Conservation (phyloP, 2,888 invertebrate species). For the Tenodera sinensis region DNA sequence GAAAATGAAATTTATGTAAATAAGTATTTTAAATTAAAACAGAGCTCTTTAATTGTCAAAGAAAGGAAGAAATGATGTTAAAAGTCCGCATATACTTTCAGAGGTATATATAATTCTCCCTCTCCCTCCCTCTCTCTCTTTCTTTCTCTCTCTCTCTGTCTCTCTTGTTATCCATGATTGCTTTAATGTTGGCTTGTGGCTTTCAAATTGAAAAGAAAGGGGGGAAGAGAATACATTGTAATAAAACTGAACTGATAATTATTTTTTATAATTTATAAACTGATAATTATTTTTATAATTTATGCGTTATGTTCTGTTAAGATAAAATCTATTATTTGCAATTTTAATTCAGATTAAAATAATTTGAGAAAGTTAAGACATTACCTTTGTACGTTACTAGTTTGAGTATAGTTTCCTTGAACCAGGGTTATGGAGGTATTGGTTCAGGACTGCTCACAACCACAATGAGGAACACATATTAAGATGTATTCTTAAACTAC, state of each 20-base stretch:
- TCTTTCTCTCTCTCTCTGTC: background rate
- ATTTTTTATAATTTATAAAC: background rate
- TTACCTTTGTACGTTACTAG: background rate
- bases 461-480: background rate
- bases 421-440: conserved; percentile 34
- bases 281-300: background rate
- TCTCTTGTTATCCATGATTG: background rate
- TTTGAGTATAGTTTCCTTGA: conserved; percentile 21
- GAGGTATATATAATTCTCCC: background rate
- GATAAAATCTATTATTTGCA: background rate
- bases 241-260: background rate
- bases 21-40: background rate
- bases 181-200: background rate
- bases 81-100: background rate
- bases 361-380: background rate
- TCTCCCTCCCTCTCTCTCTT: too few relatives aligned
- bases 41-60: background rate
- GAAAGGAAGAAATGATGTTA: background rate
- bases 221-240: background rate
- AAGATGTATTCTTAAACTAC: background rate
- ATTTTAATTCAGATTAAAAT: background rate
- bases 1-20: background rate
- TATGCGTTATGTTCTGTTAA: conserved; percentile 26
- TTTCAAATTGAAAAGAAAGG: background rate
- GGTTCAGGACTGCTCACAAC: conserved; percentile 37